phyloP scores from a whole-genome alignment of 2,888 invertebrate genomes.

The Melinaea marsaeus region DNA sequence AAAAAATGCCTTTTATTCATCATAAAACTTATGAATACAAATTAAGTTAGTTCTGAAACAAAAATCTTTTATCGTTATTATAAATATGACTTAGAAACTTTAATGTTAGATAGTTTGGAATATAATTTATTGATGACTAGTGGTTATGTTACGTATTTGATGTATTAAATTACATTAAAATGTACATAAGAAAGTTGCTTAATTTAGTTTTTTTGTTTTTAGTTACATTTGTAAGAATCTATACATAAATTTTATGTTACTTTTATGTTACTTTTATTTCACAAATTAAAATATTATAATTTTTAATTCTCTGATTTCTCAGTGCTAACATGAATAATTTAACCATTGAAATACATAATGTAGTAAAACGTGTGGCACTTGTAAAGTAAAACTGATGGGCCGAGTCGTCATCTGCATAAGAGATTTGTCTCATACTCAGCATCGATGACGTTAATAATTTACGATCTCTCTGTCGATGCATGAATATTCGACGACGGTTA shows the following conservation, averaged over 20 bases:
- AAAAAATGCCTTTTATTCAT: slow-evolving; percentile 8
- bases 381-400: slow-evolving; percentile 26
- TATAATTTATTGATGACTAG: too few species aligned
- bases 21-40: slow-evolving; percentile 6
- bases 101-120: too few species aligned
- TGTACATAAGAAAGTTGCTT: too few species aligned
- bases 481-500: slow-evolving; percentile 59
- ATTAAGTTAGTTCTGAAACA: slow-evolving; percentile 1
- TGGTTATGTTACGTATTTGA: too few species aligned
- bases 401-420: slow-evolving; percentile 43
- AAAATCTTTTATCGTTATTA: not conserved
- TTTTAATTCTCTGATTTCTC: too few species aligned
- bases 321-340: not conserved
- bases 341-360: slow-evolving; percentile 1
- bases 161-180: too few species aligned
- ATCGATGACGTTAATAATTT: slow-evolving; percentile 59
- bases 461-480: slow-evolving; percentile 52
- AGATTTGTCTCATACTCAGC: slow-evolving; percentile 44
- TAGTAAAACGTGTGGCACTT: slow-evolving; percentile 15
- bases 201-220: too few species aligned
- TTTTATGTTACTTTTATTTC: too few species aligned
- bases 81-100: too few species aligned
- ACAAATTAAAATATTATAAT: too few species aligned
- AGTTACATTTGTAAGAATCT: too few species aligned
- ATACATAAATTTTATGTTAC: too few species aligned